phyloP scores from a whole-genome alignment of 2,888 invertebrate species.

The Eucera pruinosa region DNA sequence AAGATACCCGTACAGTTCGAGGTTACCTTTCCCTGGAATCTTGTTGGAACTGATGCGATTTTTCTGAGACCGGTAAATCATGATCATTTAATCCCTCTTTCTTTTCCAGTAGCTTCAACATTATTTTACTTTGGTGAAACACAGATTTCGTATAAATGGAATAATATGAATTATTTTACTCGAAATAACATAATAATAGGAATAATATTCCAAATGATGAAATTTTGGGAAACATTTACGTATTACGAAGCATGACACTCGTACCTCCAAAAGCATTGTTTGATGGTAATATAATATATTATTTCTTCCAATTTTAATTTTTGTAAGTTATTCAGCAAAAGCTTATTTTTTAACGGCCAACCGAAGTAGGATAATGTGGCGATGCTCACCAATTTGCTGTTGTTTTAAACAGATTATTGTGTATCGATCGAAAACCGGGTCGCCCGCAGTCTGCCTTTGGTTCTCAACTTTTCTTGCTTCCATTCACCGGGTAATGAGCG shows the following conservation, averaged over 20 bases:
- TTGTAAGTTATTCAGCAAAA: neutral
- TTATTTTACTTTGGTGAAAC: no score
- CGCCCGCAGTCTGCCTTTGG: slow-evolving; percentile 3
- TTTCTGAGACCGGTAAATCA: neutral
- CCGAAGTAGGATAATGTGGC: neutral
- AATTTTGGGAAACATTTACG: no score
- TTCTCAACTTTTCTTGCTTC: slow-evolving; percentile 37
- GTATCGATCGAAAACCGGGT: slow-evolving; percentile 26
- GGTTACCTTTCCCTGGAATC: neutral
- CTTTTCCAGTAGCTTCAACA: neutral
- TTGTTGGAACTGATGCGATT: neutral
- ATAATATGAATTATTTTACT: no score
- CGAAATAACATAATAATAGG: no score
- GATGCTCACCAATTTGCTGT: slow-evolving; percentile 13
- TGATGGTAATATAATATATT: neutral
- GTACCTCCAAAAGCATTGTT: no score
- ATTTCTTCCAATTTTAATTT: neutral
- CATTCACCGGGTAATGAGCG: slow-evolving; percentile 44
- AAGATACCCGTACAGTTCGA: neutral
- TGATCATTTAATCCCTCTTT: neutral
- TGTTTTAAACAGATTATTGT: slow-evolving; percentile 33
- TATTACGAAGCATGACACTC: no score
- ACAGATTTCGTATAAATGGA: no score
- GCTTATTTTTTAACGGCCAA: neutral
- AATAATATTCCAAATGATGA: no score